phyloP scores from a whole-genome alignment of 2,113 vertebrate species.

The Numida meleagris region DNA sequence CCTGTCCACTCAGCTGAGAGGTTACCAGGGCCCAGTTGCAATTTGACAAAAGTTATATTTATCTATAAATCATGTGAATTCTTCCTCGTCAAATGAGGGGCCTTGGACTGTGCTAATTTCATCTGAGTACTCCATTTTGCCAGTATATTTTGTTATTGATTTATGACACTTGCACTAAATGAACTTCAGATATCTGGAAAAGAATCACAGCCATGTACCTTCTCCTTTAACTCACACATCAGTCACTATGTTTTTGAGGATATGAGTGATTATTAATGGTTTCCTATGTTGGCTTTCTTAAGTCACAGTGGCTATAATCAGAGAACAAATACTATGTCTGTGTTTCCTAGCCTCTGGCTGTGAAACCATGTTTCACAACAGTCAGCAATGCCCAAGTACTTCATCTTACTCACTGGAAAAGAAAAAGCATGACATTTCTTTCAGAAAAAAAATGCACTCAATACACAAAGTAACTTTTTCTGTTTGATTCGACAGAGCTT shows the following conservation, averaged over 20 bases:
- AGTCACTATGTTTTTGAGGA: neutral
- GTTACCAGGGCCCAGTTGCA: neutral
- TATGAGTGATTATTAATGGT: conserved; percentile 19
- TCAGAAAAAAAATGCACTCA: neutral
- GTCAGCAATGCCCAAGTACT: neutral
- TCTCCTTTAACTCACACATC: conserved; percentile 26
- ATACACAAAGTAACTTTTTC: neutral
- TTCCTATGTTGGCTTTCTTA: conserved; percentile 10
- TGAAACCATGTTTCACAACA: neutral
- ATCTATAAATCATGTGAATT: neutral
- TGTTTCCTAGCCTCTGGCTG: neutral
- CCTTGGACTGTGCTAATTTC: conserved; percentile 25
- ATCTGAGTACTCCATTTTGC: neutral
- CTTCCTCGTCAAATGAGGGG: neutral
- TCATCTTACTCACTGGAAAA: neutral
- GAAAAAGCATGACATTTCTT: neutral
- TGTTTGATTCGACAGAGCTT: neutral
- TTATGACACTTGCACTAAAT: neutral
- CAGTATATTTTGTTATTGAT: conserved; percentile 28
- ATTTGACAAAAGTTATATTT: neutral
- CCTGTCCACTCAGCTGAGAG: neutral
- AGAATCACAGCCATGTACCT: neutral
- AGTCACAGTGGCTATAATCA: conserved; percentile 26
- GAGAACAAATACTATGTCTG: neutral
- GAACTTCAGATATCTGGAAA: conserved; percentile 39